Evolutionary conservation across 2,888 invertebrate genomes (phyloP), one percentile per base, ranked within the genome.

Genomic region (Cheilosia vulpina): DNA sequence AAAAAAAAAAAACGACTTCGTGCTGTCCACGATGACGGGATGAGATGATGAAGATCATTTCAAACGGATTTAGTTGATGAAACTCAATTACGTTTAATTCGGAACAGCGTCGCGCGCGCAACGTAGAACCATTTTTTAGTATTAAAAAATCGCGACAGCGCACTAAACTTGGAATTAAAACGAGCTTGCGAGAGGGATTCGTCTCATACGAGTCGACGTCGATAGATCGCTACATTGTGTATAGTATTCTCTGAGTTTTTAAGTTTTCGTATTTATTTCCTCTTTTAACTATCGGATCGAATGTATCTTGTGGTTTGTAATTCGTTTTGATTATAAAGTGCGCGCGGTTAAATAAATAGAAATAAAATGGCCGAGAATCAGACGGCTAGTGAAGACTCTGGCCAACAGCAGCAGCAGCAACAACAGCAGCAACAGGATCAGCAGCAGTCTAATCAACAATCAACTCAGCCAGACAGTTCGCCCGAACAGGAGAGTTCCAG

Each of bases 311-410:
- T 66, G 66, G 66, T 50, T 45, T n/a, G 60, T 43, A 45, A 52
- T 13, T 52, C 0, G 0, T 15, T 69, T 62, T 66, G 15, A 43
- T 57, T 34, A 41, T 13, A 24, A 27, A 57, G 53, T 69, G 65
- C 55, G 55, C n/a, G 80, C 50, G 80, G 66, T 50, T 75, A 24
- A 6, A 7, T 13, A 34, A 34, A 15, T 52, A 1, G 1, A 5
- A 21, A 47, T n/a, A 91, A 90, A 89, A 91, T 91, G 92, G 91
- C 91, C 89, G 91, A 91, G 89, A 91, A 91, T 90, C 92, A 91
- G 89, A 91, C 91, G 83, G 92, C 91, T 84, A 91, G 89, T 89
- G 92, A 91, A 89, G 92, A 92, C 90, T 91, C 92, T 88, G 91
- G 92, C 88, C 91, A 91, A 83, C 89, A 90, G 88, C 89, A 89